phyloP scores from a whole-genome alignment of 2,888 invertebrate species.

The Thera obeliscata region DNA sequence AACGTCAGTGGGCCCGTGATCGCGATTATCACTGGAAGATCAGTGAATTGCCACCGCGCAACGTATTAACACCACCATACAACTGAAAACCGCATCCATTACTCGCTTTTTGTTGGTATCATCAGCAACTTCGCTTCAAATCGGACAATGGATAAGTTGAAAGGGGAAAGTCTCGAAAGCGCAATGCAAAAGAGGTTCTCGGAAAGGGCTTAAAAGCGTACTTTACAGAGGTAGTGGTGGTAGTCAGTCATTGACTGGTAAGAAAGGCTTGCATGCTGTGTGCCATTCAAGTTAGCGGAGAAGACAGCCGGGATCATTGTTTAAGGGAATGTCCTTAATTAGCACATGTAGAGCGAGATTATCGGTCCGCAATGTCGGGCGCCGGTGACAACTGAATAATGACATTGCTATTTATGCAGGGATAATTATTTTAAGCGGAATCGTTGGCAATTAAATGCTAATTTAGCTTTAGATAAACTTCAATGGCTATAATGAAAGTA shows the following conservation, averaged over 20 bases:
- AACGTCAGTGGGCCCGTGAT: conserved; percentile 75
- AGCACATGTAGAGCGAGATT: conserved; percentile 79
- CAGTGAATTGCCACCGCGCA: conserved; percentile 68
- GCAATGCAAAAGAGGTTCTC: conserved; percentile 64
- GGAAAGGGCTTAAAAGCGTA: conserved; percentile 67
- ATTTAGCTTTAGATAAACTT: conserved; percentile 34
- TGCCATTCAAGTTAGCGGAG: conserved; percentile 59
- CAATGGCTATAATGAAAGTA: conserved; percentile 28
- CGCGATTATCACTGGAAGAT: conserved; percentile 79
- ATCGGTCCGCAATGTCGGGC: conserved; percentile 68
- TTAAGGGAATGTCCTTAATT: conserved; percentile 74
- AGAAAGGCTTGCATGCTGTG: conserved; percentile 66
- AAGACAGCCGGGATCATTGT: conserved; percentile 79
- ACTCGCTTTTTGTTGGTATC: conserved; percentile 22
- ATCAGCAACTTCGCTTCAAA: neutral
- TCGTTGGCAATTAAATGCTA: conserved; percentile 43
- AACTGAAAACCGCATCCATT: conserved; percentile 43
- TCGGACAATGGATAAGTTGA: conserved; percentile 48
- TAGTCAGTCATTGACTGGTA: conserved; percentile 73
- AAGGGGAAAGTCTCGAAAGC: conserved; percentile 26
- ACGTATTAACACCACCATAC: conserved; percentile 46
- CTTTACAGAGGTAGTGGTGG: conserved; percentile 66
- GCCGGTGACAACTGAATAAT: conserved; percentile 75
- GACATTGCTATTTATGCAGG: conserved; percentile 57
- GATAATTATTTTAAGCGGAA: conserved; percentile 52